A percentile compares a stretch with the other conserved stretches of the same genome.
Conservation (phyloP, 2,113 vertebrate species). For the Sylvilagus bachmani region DNA sequence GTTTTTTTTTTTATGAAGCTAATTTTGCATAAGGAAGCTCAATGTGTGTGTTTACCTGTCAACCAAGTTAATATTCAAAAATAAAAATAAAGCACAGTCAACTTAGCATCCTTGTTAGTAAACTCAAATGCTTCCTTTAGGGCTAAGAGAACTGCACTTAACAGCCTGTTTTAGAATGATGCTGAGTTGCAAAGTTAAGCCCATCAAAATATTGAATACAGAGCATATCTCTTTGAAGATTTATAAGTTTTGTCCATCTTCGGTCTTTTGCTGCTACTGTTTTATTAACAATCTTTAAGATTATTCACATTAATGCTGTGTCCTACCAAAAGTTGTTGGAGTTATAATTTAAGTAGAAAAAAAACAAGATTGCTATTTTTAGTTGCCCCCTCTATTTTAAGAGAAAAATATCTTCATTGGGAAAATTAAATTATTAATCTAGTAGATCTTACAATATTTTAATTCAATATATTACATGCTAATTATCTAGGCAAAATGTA, state of each 20-base stretch:
- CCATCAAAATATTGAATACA: not conserved
- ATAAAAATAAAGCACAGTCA: not conserved
- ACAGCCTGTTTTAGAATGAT: not conserved
- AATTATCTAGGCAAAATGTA: slow-evolving; percentile 14
- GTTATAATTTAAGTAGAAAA: slow-evolving; percentile 3
- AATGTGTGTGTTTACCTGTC: not conserved
- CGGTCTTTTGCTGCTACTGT: not conserved
- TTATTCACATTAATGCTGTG: not conserved
- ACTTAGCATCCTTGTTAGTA: not conserved
- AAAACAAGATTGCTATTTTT: slow-evolving; percentile 41
- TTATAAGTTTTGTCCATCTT: not conserved
- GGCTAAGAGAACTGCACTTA: not conserved
- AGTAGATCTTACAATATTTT: slow-evolving; percentile 15
- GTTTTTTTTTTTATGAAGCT: slow-evolving; percentile 7
- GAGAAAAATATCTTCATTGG: slow-evolving; percentile 7
- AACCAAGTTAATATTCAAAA: slow-evolving; percentile 42
- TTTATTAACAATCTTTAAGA: slow-evolving; percentile 4
- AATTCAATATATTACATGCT: not conserved
- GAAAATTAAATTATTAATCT: slow-evolving; percentile 10
- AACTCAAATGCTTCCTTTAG: not conserved
- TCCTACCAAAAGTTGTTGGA: not conserved
- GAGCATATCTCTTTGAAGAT: not conserved
- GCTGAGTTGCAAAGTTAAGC: not conserved
- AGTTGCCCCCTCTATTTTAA: not conserved
- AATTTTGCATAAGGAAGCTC: slow-evolving; percentile 15